Evolutionary conservation across 2,888 invertebrate species (phyloP), one percentile per base, ranked within the genome.

Genomic region (Orgyia antiqua): DNA sequence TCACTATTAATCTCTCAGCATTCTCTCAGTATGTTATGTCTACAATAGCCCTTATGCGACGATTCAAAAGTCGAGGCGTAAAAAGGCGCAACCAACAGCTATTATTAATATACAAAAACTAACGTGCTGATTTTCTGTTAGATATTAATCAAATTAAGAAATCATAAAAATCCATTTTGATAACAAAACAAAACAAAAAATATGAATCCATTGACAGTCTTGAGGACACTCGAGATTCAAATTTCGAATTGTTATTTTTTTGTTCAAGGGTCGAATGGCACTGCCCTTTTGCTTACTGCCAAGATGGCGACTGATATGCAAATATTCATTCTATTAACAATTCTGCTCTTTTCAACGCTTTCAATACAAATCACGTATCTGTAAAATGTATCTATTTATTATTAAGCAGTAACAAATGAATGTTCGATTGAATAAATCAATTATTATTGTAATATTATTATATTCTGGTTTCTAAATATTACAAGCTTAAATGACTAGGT

Each of bases 231-330:
- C 36, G 9, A 44, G 57, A 55, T 55, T 65, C 63, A 52, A 58
- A 63, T 59, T 59, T 49, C 61, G 45, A 59, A 59, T 36, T 45
- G 45, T 54, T 19, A 23, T 26, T 37, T 42, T 52, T 49, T 51
- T 51, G 47, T 48, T 31, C 33, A 37, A 51, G 53, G 43, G 33
- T 56, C 53, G 37, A 54, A 55, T 60, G 42, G 50, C 57, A 40
- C 40, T 47, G 54, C 37, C 52, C 50, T 51, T 50, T 51, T 35
- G 31, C 41, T 47, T 29, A 46, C 47, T 51, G 51, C 41, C 54
- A 57, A 66, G 65, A 71, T 70, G 61, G 58, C 52, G 39, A 30
- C 35, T 35, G 65, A 68, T 68, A 71, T 70, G 68, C 53, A 66
- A 65, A 72, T 71, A 51, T 53, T 50, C 54, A 42, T 51, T 12